Evolutionary conservation across 1,140 invertebrate species (phyloP).

Genomic region (Rhopalosiphum maidis): DNA sequence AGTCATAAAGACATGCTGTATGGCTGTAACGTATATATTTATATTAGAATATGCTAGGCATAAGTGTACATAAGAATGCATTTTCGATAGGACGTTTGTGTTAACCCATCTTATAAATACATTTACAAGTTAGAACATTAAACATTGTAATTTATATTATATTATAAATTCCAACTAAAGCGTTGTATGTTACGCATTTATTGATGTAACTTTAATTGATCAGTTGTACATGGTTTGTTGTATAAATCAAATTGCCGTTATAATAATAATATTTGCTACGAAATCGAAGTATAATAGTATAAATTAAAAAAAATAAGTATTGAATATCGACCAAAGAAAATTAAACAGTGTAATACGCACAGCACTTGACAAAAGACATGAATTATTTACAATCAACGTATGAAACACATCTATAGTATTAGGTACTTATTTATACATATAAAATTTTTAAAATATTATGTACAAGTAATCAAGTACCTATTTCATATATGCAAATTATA

Average conservation of each 20-base stretch:
- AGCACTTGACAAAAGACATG: neutral
- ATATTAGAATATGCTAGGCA: neutral
- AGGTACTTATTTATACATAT: neutral
- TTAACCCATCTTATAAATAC: neutral
- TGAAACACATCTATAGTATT: neutral
- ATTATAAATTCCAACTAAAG: neutral
- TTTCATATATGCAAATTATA: neutral
- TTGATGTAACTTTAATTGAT: neutral
- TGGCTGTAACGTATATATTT: neutral
- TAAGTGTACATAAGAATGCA: neutral
- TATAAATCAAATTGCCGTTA: neutral
- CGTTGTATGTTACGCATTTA: neutral
- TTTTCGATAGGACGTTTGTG: neutral
- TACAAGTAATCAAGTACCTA: neutral
- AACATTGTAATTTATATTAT: neutral
- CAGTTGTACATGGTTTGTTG: neutral
- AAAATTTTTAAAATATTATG: neutral
- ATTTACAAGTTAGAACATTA: neutral
- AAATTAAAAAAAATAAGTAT: neutral
- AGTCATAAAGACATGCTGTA: too few relatives aligned
- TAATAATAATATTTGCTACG: neutral
- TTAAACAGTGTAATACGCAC: neutral
- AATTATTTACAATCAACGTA: neutral
- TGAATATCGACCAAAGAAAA: neutral
- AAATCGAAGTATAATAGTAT: neutral